These are phyloP conservation scores for Micropterix aruncella DNA, from an alignment of 2,888 invertebrate species.

Conservation along the genomic window DNA sequence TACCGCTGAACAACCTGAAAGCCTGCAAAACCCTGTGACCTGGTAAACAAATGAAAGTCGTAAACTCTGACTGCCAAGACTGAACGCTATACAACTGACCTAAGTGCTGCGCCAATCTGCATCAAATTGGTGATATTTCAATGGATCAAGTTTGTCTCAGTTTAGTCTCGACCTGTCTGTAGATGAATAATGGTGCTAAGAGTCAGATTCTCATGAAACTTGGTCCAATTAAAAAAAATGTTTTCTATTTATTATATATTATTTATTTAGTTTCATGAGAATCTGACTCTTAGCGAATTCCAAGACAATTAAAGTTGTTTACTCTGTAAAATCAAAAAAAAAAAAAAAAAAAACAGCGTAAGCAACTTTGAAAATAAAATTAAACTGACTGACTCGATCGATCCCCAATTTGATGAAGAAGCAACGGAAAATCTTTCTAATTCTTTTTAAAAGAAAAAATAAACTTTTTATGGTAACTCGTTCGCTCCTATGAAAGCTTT, in stretches of 20 bases:
- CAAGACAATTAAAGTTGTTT: not conserved
- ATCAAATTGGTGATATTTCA: slow-evolving; percentile 5
- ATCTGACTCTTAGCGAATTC: slow-evolving; percentile 34
- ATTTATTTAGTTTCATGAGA: slow-evolving; percentile 20
- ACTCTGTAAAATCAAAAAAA: not conserved
- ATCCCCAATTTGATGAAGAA: not conserved
- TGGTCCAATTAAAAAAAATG: slow-evolving; percentile 20
- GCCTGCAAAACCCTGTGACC: not conserved
- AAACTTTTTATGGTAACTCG: no score
- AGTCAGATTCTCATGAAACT: slow-evolving; percentile 35
- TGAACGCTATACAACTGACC: not conserved
- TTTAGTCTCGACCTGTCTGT: slow-evolving; percentile 15
- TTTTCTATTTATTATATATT: slow-evolving; percentile 10
- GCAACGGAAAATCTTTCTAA: not conserved
- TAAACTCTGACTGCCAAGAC: not conserved
- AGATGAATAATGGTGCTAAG: slow-evolving; percentile 23
- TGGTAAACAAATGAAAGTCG: not conserved
- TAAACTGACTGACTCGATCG: no score
- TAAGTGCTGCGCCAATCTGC: not conserved
- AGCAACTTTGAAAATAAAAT: no score
- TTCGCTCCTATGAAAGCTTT: not conserved
- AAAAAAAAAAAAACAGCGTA: not conserved
- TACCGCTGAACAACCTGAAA: not conserved
- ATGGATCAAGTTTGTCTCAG: slow-evolving; percentile 26
- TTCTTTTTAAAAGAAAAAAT: not conserved